Evolutionary conservation across 2,888 invertebrate genomes (phyloP), one percentile per base, ranked within the genome.

Genomic region (Metalampra italica): DNA sequence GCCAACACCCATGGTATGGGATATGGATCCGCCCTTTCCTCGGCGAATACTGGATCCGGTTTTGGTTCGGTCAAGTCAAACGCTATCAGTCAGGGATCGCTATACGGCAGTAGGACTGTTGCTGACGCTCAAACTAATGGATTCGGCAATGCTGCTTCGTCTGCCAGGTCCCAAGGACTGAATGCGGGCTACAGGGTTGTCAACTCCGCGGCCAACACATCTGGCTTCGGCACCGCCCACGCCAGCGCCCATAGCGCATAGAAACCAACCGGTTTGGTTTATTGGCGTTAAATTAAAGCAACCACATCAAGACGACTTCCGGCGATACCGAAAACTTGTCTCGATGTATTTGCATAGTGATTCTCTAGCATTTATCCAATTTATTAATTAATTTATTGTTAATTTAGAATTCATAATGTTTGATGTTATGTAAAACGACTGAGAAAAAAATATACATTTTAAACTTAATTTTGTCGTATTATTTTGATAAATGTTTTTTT

Each of bases 271-370:
- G 42, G 44, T 43, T 36, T 41, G 8, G 14, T 48, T 11, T 34
- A 11, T 48, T 45, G 51, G 37, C 29, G 40, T 43, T 49, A 60
- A 37, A 38, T 22, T 39, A 51, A 49, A 68, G 82, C 87, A 84
- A 81, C 64, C 66, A 86, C 78, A 76, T 69, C 72, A 85, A 82
- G 88, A 87, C 81, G 88, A 88, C 86, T 69, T 65, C 62, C 58
- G 59, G 50, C 48, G 34, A 46, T 42, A 52, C 55, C 55, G 62
- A 67, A 69, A 69, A 80, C 84, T 88, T 88, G 84, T 88, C 88
- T 83, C 82, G 76, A 51, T 84, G 85, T 86, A 70, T 69, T 86
- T 85, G 86, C 82, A 48, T 34, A 46, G 61, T 48, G 46, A 53
- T 45, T 49, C 46, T 47, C 43, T 49, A 43, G 55, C 53, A 57